Base-by-base conservation (phyloP, 2,113 vertebrate species). In the Sisor rabdophorus region DNA sequence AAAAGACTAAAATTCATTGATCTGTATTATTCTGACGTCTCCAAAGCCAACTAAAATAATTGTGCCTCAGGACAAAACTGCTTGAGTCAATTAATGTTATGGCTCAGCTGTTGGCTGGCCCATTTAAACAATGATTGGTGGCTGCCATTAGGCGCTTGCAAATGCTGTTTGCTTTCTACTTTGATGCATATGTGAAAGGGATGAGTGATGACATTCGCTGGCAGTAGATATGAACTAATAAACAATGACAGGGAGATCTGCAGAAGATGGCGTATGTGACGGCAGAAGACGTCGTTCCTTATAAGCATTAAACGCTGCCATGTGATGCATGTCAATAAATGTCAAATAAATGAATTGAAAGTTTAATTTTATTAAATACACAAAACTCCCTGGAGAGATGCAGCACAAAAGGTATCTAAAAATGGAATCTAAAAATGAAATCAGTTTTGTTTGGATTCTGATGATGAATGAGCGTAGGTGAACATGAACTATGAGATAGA, bases 1-100 rank as follows among this genome's bases (percentile, higher is more conserved):
- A 76, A 80, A 72, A 48, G 48, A 78, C 81, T 82, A 79, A 82
- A 82, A 82, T 15, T 55, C 77, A 79, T 73, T 73, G 81, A 82
- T 79, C 81, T 68, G 15, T 73, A 73, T 71, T 65, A 79, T 68
- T 68, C 65, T 36, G 48, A 32, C 77, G 30, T 82, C 73, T 82
- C 61, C 68, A 48, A 69, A 72, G 61, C 36, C 48, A 75, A 54
- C 56, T 68, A 76, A 76, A 82, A 47, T 76, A 76, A 82, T 82
- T 76, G 81, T 47, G 73, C 32, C 71, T 79, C 61, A 79, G 73
- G 73, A 79, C 53, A 64, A 53, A 79, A 79, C 22, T 24, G n/a
- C 50, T 74, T 24, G 48, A 79, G 80, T 79, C 81, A 82, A 76
- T 79, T 82, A 82, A 79, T 63, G 77, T 76, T 76, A 76, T 76